Percentiles rank a stretch among this genome's conserved stretches.
These are phyloP conservation scores for Troilus luridus DNA, from an alignment of 2,888 invertebrate genomes.

Conservation along the genomic window DNA sequence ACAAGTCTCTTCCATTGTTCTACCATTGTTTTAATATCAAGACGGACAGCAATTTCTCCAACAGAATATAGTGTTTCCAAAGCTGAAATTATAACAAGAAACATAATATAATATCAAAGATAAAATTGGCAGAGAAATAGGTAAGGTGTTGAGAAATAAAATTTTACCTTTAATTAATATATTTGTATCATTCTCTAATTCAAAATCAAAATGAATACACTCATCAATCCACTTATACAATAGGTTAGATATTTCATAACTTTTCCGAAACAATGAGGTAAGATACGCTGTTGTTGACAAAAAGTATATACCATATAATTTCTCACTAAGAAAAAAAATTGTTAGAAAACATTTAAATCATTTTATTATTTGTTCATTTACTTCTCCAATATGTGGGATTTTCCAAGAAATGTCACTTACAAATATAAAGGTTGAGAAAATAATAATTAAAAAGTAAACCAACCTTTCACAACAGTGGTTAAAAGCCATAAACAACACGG, in stretches of 20 bases:
- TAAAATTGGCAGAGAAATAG: background rate
- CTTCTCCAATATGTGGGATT: background rate
- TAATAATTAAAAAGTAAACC: constrained; percentile 1
- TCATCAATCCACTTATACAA: constrained; percentile 56
- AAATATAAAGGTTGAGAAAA: too few species aligned
- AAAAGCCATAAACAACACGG: constrained; percentile 42
- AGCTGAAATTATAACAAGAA: constrained; percentile 39
- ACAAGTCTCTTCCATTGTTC: constrained; percentile 57
- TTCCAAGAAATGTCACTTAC: background rate
- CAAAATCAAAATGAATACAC: constrained; percentile 28
- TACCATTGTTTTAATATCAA: constrained; percentile 51
- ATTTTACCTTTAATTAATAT: constrained; percentile 22
- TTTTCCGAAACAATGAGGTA: constrained; percentile 53
- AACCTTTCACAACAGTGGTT: constrained; percentile 53
- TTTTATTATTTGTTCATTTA: background rate
- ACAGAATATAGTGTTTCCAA: constrained; percentile 50
- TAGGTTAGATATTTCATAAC: constrained; percentile 50
- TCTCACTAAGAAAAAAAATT: constrained; percentile 37
- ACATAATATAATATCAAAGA: background rate
- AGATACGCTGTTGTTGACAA: background rate
- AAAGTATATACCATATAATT: constrained; percentile 51
- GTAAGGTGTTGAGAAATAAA: background rate
- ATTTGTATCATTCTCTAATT: constrained; percentile 41
- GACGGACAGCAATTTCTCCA: constrained; percentile 48
- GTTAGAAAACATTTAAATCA: background rate